Percentiles rank a stretch among this genome's conserved stretches.
These are phyloP conservation scores for Acanthococcus lagerstroemiae DNA, from an alignment of 2,888 invertebrate genomes.

Conservation along the genomic window DNA sequence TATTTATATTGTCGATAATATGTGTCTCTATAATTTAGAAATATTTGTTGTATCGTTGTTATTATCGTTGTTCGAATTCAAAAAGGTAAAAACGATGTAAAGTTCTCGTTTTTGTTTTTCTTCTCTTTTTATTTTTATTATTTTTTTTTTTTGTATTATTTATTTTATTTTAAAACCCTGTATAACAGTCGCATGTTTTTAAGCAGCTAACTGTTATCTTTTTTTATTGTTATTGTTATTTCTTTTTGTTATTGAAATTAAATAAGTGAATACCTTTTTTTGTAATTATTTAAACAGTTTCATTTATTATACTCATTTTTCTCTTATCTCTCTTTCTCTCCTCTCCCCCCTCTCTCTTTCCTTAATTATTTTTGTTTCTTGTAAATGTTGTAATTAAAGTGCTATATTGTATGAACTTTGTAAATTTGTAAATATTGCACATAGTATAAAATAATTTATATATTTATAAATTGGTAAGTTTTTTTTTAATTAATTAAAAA, in stretches of 20 bases:
- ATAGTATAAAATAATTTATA: constrained; percentile 26
- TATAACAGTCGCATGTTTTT: constrained; percentile 1
- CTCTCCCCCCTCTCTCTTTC: no score
- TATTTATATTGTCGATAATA: no score
- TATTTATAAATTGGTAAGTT: constrained; percentile 25
- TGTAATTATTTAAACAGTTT: constrained; percentile 8
- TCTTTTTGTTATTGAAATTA: constrained; percentile 18
- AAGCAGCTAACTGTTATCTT: constrained; percentile 24
- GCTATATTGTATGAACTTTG: constrained; percentile 3
- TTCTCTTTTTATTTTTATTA: not conserved
- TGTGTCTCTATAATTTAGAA: no score
- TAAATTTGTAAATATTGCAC: constrained; percentile 25
- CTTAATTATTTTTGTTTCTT: constrained; percentile 8
- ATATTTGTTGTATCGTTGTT: constrained; percentile 4
- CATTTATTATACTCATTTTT: constrained; percentile 22
- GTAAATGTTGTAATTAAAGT: constrained; percentile 14
- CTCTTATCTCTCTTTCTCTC: constrained; percentile 10
- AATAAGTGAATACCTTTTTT: constrained; percentile 3
- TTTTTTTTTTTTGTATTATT: not conserved
- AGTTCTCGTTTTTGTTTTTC: not conserved
- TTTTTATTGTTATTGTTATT: constrained; percentile 27
- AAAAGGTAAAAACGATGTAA: not conserved
- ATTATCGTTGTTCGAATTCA: not conserved
- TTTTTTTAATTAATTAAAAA: constrained; percentile 22
- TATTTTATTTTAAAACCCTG: constrained; percentile 4